Conservation (phyloP, 30 jellyfish, hydroid and myxozoan genomes). For the Cassiopea andromeda region DNA sequence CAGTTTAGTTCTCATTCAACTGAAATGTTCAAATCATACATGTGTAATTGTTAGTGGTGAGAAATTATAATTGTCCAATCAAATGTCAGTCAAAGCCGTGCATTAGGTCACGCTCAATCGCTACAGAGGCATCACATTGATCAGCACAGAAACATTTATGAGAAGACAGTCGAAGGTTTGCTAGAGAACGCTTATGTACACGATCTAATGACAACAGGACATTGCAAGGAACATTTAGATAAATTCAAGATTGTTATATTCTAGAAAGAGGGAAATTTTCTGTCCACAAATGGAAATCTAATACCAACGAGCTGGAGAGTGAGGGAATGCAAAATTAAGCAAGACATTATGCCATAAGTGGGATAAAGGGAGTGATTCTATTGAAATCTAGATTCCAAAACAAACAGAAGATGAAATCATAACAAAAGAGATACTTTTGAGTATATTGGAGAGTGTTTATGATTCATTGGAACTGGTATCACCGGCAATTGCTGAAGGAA, state of each 20-base stretch:
- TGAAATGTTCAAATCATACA: too few species aligned
- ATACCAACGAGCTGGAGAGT: slow-evolving; percentile 37
- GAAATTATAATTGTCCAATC: too few species aligned
- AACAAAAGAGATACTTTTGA: slow-evolving; percentile 16
- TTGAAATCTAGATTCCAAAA: slow-evolving; percentile 17
- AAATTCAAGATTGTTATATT: slow-evolving; percentile 25
- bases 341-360: neutral
- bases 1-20: too few species aligned
- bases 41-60: too few species aligned
- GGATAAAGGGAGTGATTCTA: slow-evolving; percentile 26
- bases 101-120: too few species aligned
- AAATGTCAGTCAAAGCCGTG: too few species aligned
- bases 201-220: slow-evolving; percentile 41
- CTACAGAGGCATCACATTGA: slow-evolving; percentile 49
- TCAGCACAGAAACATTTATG: slow-evolving; percentile 2
- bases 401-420: neutral
- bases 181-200: slow-evolving; percentile 49
- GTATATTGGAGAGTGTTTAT: slow-evolving; percentile 29
- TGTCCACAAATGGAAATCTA: slow-evolving; percentile 68
- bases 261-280: slow-evolving; percentile 5
- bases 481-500: slow-evolving; percentile 48
- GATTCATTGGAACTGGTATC: slow-evolving; percentile 16
- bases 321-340: slow-evolving; percentile 28
- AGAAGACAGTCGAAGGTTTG: slow-evolving; percentile 18
- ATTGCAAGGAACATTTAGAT: neutral